Conservation (phyloP, 2,797 vertebrate species). For the Philypnodon macrostomus region DNA sequence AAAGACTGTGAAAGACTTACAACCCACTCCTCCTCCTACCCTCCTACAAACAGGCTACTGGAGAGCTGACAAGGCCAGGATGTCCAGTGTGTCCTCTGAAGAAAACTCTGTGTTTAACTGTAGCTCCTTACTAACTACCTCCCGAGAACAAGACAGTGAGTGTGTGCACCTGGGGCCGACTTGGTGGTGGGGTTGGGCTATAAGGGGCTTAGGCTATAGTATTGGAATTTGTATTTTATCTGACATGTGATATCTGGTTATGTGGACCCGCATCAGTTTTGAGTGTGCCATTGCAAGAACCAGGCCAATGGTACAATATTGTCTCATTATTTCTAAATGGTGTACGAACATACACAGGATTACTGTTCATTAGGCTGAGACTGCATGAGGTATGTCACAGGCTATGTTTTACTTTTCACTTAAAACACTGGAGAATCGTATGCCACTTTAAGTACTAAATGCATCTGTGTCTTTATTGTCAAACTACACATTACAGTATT, state of each 20-base stretch:
- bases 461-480: no score
- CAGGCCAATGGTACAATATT: constrained; percentile 5
- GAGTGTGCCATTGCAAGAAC: not conserved
- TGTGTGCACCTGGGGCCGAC: constrained; percentile 72
- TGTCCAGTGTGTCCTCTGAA: constrained; percentile 86
- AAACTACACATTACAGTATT: not conserved
- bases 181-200: constrained; percentile 33
- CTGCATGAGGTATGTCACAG: constrained; percentile 17
- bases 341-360: constrained; percentile 4
- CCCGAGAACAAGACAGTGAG: constrained; percentile 96
- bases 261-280: constrained; percentile 14
- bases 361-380: constrained; percentile 16
- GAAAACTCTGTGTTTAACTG: constrained; percentile 91
- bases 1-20: constrained; percentile 54
- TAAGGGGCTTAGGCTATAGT: not conserved
- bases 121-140: constrained; percentile 96
- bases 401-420: constrained; percentile 26
- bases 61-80: constrained; percentile 95
- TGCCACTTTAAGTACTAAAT: no score
- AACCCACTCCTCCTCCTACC: constrained; percentile 63
- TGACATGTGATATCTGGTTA: not conserved
- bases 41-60: constrained; percentile 97
- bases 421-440: constrained; percentile 28
- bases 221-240: not conserved
- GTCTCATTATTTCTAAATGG: not conserved